phyloP scores from a whole-genome alignment of 2,888 invertebrate species.

The Phrixothrix hirtus region DNA sequence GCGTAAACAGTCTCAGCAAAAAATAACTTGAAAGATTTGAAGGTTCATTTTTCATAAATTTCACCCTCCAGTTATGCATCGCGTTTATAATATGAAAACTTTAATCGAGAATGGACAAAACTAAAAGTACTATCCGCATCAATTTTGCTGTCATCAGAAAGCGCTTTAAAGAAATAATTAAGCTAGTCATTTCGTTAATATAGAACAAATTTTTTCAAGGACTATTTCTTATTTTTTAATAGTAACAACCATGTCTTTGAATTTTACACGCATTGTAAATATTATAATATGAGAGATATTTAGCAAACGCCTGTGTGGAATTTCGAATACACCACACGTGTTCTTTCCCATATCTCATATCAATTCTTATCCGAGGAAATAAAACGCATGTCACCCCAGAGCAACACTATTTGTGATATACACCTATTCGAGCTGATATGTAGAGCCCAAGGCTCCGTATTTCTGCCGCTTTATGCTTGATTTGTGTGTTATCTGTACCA shows the following conservation, averaged over 20 bases:
- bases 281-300: conserved; percentile 19
- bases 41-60: conserved; percentile 57
- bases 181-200: too few relatives aligned
- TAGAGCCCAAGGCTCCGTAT: conserved; percentile 36
- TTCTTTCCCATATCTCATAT: conserved; percentile 47
- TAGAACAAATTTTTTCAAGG: too few relatives aligned
- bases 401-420: conserved; percentile 47
- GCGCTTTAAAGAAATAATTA: too few relatives aligned
- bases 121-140: too few relatives aligned
- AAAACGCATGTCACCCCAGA: conserved; percentile 46
- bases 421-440: conserved; percentile 42
- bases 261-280: conserved; percentile 23
- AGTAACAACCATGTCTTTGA: too few relatives aligned
- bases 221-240: too few relatives aligned
- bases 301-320: conserved; percentile 17
- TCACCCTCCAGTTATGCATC: conserved; percentile 50
- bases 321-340: conserved; percentile 39
- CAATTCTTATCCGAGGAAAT: conserved; percentile 49
- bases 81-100: conserved; percentile 50
- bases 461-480: conserved; percentile 37
- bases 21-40: conserved; percentile 48
- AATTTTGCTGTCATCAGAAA: too few relatives aligned
- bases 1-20: conserved; percentile 43
- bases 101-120: conserved; percentile 54
- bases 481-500: conserved; percentile 38